Conservation (phyloP, 1,140 invertebrate species). For the Cyclargus thomasi region DNA sequence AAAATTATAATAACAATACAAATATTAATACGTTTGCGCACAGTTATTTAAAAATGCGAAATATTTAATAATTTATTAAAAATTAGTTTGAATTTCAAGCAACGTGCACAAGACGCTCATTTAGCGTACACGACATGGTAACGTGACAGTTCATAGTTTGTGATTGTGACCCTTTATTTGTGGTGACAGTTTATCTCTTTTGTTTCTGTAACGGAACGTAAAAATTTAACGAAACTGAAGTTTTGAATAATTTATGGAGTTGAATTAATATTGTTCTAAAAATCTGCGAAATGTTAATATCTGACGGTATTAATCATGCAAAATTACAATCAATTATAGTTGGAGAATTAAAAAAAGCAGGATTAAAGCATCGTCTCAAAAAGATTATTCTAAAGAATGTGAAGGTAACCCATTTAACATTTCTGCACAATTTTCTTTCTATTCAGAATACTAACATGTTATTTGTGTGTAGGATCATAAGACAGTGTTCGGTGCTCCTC, state of each 20-base stretch:
- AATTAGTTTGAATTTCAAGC: too few species aligned
- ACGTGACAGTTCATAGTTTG: too few species aligned
- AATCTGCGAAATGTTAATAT: constrained; percentile 78
- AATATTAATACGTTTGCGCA: too few species aligned
- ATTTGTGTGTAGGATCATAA: constrained; percentile 55
- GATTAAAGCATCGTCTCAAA: constrained; percentile 80
- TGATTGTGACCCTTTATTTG: too few species aligned
- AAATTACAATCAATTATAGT: constrained; percentile 78
- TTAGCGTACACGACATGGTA: too few species aligned
- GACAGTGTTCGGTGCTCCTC: constrained; percentile 78
- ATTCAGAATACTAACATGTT: constrained; percentile 2
- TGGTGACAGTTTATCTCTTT: too few species aligned
- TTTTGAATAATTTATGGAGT: constrained; percentile 15
- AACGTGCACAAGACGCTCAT: too few species aligned
- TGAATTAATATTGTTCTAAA: constrained; percentile 18
- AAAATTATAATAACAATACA: too few species aligned
- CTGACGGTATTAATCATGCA: constrained; percentile 79
- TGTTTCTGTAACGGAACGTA: not conserved
- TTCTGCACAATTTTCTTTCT: constrained; percentile 18
- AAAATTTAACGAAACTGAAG: constrained; percentile 4
- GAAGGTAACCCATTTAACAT: constrained; percentile 59
- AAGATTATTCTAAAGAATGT: constrained; percentile 75
- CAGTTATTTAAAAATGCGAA: too few species aligned
- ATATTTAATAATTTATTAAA: too few species aligned
- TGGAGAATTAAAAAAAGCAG: constrained; percentile 77